Conservation (phyloP, 2,888 invertebrate genomes). For the Aplocera efformata region DNA sequence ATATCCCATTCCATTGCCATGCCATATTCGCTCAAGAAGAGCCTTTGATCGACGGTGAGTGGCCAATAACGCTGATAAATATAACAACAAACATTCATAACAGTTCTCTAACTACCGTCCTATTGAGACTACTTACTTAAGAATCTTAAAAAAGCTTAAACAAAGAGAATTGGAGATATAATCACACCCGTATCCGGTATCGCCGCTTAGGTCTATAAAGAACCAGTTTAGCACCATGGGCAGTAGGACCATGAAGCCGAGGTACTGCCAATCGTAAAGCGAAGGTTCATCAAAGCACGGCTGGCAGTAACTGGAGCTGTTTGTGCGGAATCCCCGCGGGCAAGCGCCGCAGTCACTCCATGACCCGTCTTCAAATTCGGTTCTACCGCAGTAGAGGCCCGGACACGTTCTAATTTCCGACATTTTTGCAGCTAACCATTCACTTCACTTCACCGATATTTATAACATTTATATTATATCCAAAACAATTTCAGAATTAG, state of each 20-base stretch:
- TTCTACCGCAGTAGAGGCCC: conserved; percentile 91
- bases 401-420: conserved; percentile 82
- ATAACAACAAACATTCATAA: no score
- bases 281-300: conserved; percentile 87
- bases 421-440: conserved; percentile 38
- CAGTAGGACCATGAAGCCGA: conserved; percentile 95
- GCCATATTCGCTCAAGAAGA: no score
- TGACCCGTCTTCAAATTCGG: conserved; percentile 80
- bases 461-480: not conserved
- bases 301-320: conserved; percentile 86
- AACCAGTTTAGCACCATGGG: conserved; percentile 95
- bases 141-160: not conserved
- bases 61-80: no score
- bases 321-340: conserved; percentile 89
- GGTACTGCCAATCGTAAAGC: conserved; percentile 95
- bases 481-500: no score
- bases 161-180: not conserved
- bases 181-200: conserved; percentile 84
- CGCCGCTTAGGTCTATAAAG: conserved; percentile 92
- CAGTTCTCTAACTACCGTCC: not conserved
- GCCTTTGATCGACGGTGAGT: no score
- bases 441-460: conserved; percentile 1
- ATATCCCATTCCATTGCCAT: no score
- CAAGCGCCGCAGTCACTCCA: conserved; percentile 93
- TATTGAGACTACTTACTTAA: not conserved